These are phyloP conservation scores for Bembecia ichneumoniformis DNA, from an alignment of 2,888 invertebrate species.

Conservation along the genomic window DNA sequence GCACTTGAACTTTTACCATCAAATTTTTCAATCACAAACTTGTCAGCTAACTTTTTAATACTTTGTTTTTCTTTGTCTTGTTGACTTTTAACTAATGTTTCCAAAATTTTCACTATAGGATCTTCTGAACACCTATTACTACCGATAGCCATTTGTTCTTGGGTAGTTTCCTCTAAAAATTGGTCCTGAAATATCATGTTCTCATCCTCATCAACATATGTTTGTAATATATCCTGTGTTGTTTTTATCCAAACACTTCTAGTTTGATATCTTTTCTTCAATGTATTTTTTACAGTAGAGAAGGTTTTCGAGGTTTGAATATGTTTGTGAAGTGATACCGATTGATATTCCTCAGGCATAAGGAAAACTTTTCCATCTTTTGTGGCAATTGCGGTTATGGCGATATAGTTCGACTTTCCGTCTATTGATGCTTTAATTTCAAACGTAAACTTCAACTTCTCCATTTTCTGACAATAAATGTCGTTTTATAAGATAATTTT, in stretches of 20 bases:
- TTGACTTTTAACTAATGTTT: constrained; percentile 12
- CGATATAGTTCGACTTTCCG: constrained; percentile 2
- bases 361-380: constrained; percentile 2
- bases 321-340: constrained; percentile 1
- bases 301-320: not conserved
- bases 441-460: not conserved
- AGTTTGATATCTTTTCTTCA: constrained; percentile 6
- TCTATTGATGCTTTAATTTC: constrained; percentile 2
- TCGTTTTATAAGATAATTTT: not conserved
- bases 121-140: not conserved
- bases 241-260: too few relatives aligned
- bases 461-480: not conserved
- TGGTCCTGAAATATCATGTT: constrained; percentile 5
- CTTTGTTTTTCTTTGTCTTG: constrained; percentile 10
- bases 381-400: constrained; percentile 3
- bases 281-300: constrained; percentile 3
- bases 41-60: constrained; percentile 10
- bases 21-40: constrained; percentile 23
- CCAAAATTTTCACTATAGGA: constrained; percentile 9
- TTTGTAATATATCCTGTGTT: constrained; percentile 2
- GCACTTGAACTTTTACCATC: constrained; percentile 13
- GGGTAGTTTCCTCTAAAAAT: constrained; percentile 5
- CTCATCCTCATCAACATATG: constrained; percentile 4
- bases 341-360: constrained; percentile 3
- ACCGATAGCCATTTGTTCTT: constrained; percentile 1